A percentile compares a stretch with the other conserved stretches of the same genome.
Conservation (phyloP, 2,888 invertebrate genomes). For the Drosophila lacicola region DNA sequence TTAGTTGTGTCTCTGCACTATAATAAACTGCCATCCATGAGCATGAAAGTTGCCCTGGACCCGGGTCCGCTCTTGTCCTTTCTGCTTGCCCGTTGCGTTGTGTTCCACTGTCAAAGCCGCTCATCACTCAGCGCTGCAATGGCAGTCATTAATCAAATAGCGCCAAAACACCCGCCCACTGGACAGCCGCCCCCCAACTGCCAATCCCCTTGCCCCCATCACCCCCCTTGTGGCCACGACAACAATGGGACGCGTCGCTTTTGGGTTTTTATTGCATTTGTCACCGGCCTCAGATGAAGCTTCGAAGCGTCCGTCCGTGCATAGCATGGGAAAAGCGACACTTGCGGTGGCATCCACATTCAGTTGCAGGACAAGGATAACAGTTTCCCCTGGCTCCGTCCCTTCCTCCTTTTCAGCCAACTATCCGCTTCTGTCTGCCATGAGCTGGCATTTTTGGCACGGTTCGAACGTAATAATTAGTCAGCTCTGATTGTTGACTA, state of each 20-base stretch:
- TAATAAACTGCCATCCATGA: slow-evolving; percentile 55
- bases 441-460: slow-evolving; percentile 16
- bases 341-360: slow-evolving; percentile 28
- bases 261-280: slow-evolving; percentile 74
- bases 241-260: slow-evolving; percentile 59
- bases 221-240: slow-evolving; percentile 6
- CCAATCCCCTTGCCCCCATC: not conserved
- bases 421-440: not conserved
- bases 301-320: slow-evolving; percentile 30
- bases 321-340: slow-evolving; percentile 45
- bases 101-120: slow-evolving; percentile 55
- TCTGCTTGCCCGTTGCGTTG: slow-evolving; percentile 17
- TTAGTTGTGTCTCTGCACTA: slow-evolving; percentile 50
- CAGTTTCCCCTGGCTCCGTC: not conserved
- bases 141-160: slow-evolving; percentile 74
- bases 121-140: slow-evolving; percentile 69
- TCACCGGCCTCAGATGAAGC: slow-evolving; percentile 50
- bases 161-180: slow-evolving; percentile 54
- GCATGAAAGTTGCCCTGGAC: slow-evolving; percentile 44
- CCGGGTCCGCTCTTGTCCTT: not conserved
- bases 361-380: slow-evolving; percentile 30
- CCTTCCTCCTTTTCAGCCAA: not conserved
- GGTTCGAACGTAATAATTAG: slow-evolving; percentile 35
- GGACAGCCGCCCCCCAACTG: not conserved
- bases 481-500: slow-evolving; percentile 28